Base-by-base conservation (phyloP, 2,113 vertebrate genomes). In the Regulus satrapa region DNA sequence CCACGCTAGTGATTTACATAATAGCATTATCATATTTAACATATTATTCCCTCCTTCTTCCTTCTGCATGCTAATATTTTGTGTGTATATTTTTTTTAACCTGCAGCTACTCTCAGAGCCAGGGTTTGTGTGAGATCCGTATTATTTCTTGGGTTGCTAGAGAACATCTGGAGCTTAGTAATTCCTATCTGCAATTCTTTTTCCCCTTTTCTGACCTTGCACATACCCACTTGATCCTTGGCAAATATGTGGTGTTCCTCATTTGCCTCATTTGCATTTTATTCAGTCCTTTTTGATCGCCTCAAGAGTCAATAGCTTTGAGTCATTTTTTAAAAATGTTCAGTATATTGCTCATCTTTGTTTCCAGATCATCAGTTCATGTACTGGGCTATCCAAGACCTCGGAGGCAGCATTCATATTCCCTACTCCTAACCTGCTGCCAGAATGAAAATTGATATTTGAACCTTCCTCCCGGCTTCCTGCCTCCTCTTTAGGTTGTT, bases 1-100 rank as follows among this genome's bases (percentile, higher is more conserved):
- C 91, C 2, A 1, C 0, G 5, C 76, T 64, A 73, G 89, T 87
- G 61, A 95, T 96, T 95, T 97, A 87, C 94, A 96, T 97, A 97
- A 96, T 93, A 90, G 79, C 91, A 96, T 96, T 97, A 96, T 96
- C 95, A 95, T 94, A 94, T 91, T 96, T 97, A 92, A 92, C 88
- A 71, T 93, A 93, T 96, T 95, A 93, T 92, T 94, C 85, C 82
- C 79, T 43, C 34, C 43, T 79, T 79, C 54, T 76, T 66, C 88
- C 67, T 88, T 62, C 85, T 95, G 88, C 94, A 93, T 93, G 75
- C 46, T 95, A 83, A 84, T 95, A 55, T 85, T 92, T 82, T 76
- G 28, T 49, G 41, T 26, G n/a, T 49, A 55, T n/a, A 2, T 23
- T 45, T 74, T 77, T 69, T 80, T 68, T 38, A 88, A 94, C 72